Conservation (phyloP, 1,140 invertebrate genomes). For the Chelonus insularis region DNA sequence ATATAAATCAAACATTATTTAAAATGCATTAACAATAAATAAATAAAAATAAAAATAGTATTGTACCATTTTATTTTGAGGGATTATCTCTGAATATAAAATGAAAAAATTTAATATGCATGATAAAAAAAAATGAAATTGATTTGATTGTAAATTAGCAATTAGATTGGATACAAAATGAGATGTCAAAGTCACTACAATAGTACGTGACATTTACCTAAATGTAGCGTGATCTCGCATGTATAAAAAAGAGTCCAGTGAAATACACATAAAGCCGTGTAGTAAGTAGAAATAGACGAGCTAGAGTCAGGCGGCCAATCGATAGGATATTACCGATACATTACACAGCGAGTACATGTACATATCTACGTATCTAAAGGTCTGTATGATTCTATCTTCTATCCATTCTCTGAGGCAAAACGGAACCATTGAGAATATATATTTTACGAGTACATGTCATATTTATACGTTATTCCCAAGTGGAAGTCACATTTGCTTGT, state of each 20-base stretch:
- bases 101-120: too few species aligned
- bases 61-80: background rate
- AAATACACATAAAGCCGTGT: conserved; percentile 21
- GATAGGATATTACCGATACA: conserved; percentile 30
- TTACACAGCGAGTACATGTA: background rate
- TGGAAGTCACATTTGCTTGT: conserved; percentile 1
- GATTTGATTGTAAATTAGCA: background rate
- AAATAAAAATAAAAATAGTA: too few species aligned
- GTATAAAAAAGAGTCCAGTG: conserved; percentile 7
- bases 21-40: too few species aligned
- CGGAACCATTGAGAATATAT: conserved; percentile 13
- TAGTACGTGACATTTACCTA: background rate
- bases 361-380: background rate
- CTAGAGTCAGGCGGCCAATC: conserved; percentile 16
- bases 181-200: conserved; percentile 19
- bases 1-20: too few species aligned
- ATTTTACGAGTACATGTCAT: conserved; percentile 18
- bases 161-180: conserved; percentile 8
- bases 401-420: conserved; percentile 16
- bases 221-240: conserved; percentile 7
- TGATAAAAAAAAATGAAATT: too few species aligned
- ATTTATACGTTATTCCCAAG: conserved; percentile 15
- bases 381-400: conserved; percentile 24
- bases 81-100: background rate
- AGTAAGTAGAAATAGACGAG: background rate